Conservation (phyloP, 2,888 invertebrate species). For the Mylabris sibirica region DNA sequence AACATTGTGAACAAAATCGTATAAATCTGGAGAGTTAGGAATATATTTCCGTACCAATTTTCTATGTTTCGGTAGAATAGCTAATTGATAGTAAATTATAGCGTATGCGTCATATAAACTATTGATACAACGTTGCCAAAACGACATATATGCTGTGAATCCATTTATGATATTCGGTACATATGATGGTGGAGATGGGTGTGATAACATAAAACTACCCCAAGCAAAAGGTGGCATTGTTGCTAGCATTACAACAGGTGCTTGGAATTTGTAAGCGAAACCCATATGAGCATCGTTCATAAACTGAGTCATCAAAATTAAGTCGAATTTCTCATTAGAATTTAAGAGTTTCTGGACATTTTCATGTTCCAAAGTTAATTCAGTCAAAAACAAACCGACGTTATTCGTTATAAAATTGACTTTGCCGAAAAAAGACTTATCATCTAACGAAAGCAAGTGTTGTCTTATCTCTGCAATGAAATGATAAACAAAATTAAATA, state of each 20-base stretch:
- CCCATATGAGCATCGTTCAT: conserved; percentile 62
- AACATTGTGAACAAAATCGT: conserved; percentile 41
- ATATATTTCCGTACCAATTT: conserved; percentile 16
- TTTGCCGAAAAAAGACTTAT: neutral
- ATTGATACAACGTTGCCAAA: conserved; percentile 64
- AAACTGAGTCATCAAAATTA: conserved; percentile 60
- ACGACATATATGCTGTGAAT: conserved; percentile 60
- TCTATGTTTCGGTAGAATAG: conserved; percentile 36
- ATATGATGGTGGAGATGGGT: conserved; percentile 60
- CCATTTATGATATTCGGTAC: conserved; percentile 57
- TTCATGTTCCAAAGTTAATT: neutral
- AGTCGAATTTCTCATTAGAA: conserved; percentile 53
- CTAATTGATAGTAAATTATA: conserved; percentile 30
- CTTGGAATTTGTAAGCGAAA: conserved; percentile 51
- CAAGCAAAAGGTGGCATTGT: conserved; percentile 58
- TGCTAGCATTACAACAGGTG: conserved; percentile 52
- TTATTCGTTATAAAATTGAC: neutral
- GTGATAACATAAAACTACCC: conserved; percentile 59
- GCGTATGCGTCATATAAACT: conserved; percentile 51
- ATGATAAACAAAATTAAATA: neutral
- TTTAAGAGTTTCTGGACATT: conserved; percentile 52
- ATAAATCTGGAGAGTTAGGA: conserved; percentile 19
- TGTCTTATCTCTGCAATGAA: neutral
- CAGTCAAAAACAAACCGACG: neutral
- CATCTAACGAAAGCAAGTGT: neutral